Base-by-base conservation (phyloP, 2,797 vertebrate genomes). In the Salmo trutta region DNA sequence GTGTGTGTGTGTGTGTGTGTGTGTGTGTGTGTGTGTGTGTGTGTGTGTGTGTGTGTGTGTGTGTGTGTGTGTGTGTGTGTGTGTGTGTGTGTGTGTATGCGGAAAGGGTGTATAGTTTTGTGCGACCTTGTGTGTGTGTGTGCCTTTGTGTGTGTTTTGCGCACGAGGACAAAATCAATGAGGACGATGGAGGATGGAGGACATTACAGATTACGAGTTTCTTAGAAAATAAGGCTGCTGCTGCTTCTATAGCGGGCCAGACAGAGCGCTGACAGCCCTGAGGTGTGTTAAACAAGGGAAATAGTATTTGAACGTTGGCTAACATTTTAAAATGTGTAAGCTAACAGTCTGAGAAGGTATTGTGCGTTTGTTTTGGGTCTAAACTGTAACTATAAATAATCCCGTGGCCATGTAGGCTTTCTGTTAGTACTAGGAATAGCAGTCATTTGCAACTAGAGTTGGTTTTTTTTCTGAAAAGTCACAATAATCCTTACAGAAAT, bases 111-210 rank as follows among this genome's bases (percentile, higher is more conserved):
- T 74, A 21, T 33, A 31, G 0, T 1, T 56, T 77, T 54, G 7
- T 24, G 8, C 47, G 36, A n/a, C 27, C 4, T 4, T 68, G 21
- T 72, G 56, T 76, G 27, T 53, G 69, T 78, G 27, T 53, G 14
- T 64, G 54, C n/a, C 17, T 64, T 59, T 64, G 47, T 71, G 70
- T 53, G 69, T 53, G n/a, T 79, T 41, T 66, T 51, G 41, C 19
- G 29, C 70, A 53, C 65, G 7, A 59, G 31, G 54, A 24, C 2
- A 24, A 82, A 81, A 56, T 79, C 67, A 71, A 77, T 59, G 29
- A 68, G 67, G 66, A 31, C 71, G 10, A 21, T 33, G 51, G 10
- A 29, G 21, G 74, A 77, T 14, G 41, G 41, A 47, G 41, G 41
- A 47, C 76, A 17, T 27, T 72, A 51, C 21, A 14, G 68, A 51